Base-by-base conservation (phyloP, 2,888 invertebrate genomes). In the Acronicta alni region DNA sequence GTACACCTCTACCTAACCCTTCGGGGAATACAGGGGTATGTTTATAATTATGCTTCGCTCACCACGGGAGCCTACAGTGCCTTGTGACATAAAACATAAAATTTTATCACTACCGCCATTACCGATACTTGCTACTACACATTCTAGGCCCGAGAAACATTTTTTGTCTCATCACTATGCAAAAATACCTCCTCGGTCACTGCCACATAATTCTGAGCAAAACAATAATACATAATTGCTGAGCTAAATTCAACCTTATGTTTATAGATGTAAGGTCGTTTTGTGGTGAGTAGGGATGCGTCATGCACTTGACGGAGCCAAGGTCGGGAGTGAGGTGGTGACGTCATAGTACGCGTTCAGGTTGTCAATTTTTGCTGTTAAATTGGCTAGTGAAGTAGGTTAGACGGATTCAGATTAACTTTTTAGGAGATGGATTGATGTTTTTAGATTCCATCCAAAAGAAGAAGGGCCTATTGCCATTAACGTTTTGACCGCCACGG, bases 141-240 rank as follows among this genome's bases (percentile, higher is more conserved):
- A 54, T 57, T 38, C 54, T 63, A 65, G 55, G 20, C 44, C 51
- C 41, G 37, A 43, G 45, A 46, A 57, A 48, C 43, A 58, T 70
- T 45, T 62, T 48, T 68, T 66, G 52, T 39, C 56, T 61, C 55
- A 59, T 70, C 49, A 52, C 17, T 61, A 70, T 70, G 67, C 69
- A 58, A 77, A 72, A 75, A 79, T 79, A 70, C 77, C 64, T 16
- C 61, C 43, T 35, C 74, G 77, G 79, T 75, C 75, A 73, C 59
- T 69, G 70, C 65, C 74, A 43, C 72, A 44, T 45, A 20, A 17
- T 45, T 39, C 41, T 9, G 18, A 55, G 37, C 43, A 57, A 44
- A 57, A 68, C 72, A 64, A 75, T 59, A 51, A 52, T 67, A 57
- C 37, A 5, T 16, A 3, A 5, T 14, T 57, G 46, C 18, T 47